Conservation (phyloP, 2,113 vertebrate genomes). For the Rhea americana region DNA sequence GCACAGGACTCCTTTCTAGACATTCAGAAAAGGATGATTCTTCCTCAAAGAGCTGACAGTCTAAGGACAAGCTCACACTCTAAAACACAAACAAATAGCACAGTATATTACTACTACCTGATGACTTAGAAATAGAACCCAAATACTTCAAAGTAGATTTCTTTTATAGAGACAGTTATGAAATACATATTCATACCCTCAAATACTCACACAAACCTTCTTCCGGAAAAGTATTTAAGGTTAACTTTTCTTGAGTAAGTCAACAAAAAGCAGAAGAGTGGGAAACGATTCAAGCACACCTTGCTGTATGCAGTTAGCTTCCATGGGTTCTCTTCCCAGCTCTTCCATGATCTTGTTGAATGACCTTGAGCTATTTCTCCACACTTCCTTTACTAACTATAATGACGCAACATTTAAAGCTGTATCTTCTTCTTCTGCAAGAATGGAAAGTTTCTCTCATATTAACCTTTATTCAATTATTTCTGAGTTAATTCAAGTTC, state of each 20-base stretch:
- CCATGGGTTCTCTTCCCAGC: neutral
- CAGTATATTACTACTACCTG: neutral
- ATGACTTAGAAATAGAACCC: neutral
- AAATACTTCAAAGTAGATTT: neutral
- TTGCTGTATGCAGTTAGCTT: neutral
- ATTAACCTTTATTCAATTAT: slow-evolving; percentile 46
- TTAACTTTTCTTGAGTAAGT: neutral
- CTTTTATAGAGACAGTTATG: neutral
- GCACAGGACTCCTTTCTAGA: neutral
- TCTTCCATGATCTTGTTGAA: neutral
- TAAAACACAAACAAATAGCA: neutral
- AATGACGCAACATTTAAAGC: neutral
- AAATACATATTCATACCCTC: neutral
- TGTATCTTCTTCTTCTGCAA: neutral
- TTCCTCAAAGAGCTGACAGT: neutral
- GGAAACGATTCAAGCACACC: neutral
- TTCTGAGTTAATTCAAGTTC: slow-evolving; percentile 34
- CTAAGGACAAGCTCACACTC: neutral
- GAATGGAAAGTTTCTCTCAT: neutral
- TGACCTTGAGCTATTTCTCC: slow-evolving; percentile 11
- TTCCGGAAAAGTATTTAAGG: neutral
- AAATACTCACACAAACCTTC: neutral
- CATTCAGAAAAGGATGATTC: neutral
- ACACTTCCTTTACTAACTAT: neutral
- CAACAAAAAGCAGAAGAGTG: neutral